Percentiles rank a stretch among this genome's conserved stretches.
Conservation (phyloP, 2,888 invertebrate species). For the Stenotaenia linearis region DNA sequence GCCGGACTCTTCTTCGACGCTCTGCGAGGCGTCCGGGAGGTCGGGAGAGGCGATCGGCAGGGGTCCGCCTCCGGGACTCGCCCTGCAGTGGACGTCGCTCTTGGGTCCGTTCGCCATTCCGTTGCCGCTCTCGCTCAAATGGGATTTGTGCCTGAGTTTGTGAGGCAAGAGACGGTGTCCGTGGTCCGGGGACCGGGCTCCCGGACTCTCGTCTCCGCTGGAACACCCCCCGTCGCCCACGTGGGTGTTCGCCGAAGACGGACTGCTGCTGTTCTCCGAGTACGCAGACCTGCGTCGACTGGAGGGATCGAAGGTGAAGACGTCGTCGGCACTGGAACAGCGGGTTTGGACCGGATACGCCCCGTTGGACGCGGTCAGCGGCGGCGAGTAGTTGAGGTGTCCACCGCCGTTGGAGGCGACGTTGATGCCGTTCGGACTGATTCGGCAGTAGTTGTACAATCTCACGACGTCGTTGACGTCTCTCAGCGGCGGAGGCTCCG, state of each 20-base stretch:
- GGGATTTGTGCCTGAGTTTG: constrained; percentile 84
- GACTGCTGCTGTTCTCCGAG: constrained; percentile 30
- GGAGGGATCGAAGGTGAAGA: constrained; percentile 61
- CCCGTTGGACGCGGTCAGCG: constrained; percentile 43
- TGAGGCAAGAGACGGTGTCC: constrained; percentile 57
- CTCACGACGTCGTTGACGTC: constrained; percentile 26
- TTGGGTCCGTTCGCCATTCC: constrained; percentile 49
- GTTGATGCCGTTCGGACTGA: background rate
- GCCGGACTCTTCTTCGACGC: constrained; percentile 26
- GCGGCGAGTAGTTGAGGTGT: constrained; percentile 45
- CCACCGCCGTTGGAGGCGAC: background rate
- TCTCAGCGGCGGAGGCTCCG: constrained; percentile 28
- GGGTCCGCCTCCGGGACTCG: background rate
- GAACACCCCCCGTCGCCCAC: constrained; percentile 19
- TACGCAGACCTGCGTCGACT: constrained; percentile 54
- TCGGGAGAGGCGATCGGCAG: background rate
- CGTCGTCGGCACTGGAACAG: constrained; percentile 3
- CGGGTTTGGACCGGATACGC: constrained; percentile 17
- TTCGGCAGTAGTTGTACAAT: constrained; percentile 4
- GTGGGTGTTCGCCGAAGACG: constrained; percentile 35
- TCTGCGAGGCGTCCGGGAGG: background rate
- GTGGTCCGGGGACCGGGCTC: constrained; percentile 40
- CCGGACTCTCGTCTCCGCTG: constrained; percentile 39
- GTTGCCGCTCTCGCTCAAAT: constrained; percentile 75
- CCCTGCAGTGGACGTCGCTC: background rate